phyloP scores from a whole-genome alignment of 2,113 vertebrate genomes.

The Vulpes ferrilata region DNA sequence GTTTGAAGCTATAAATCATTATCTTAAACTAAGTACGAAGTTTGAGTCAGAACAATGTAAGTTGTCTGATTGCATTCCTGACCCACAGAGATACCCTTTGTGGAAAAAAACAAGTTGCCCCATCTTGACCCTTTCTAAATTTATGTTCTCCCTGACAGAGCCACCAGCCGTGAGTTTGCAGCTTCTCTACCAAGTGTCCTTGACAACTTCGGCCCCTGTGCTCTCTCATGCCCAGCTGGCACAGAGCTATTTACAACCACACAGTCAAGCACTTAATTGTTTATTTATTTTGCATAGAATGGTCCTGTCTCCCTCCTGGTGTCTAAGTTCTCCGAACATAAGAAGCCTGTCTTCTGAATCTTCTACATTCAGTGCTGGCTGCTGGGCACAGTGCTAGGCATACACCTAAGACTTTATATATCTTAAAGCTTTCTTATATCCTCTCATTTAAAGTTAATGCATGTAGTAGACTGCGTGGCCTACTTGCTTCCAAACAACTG shows the following conservation, averaged over 20 bases:
- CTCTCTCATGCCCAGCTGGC: not conserved
- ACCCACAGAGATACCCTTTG: slow-evolving; percentile 53
- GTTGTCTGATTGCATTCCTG: slow-evolving; percentile 63
- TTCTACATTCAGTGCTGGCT: not conserved
- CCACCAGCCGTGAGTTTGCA: not conserved
- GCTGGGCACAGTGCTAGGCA: not conserved
- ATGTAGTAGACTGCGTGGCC: not conserved
- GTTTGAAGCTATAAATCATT: slow-evolving; percentile 54
- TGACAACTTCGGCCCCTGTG: not conserved
- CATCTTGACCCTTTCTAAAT: slow-evolving; percentile 11
- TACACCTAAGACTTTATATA: not conserved
- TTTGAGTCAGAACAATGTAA: slow-evolving; percentile 48
- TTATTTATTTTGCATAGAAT: slow-evolving; percentile 21
- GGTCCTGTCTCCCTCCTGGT: not conserved
- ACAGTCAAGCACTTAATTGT: not conserved
- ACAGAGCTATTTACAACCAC: not conserved
- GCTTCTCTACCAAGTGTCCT: not conserved
- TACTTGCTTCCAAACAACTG: not conserved
- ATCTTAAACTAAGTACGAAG: slow-evolving; percentile 58
- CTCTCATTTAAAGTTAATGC: slow-evolving; percentile 31
- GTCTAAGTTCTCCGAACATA: not conserved
- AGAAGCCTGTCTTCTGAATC: not conserved
- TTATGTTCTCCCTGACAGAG: not conserved
- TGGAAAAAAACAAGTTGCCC: not conserved
- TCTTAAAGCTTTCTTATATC: not conserved